These are phyloP conservation scores for Rhyzopertha dominica DNA, from an alignment of 1,140 invertebrate species.

Conservation along the genomic window DNA sequence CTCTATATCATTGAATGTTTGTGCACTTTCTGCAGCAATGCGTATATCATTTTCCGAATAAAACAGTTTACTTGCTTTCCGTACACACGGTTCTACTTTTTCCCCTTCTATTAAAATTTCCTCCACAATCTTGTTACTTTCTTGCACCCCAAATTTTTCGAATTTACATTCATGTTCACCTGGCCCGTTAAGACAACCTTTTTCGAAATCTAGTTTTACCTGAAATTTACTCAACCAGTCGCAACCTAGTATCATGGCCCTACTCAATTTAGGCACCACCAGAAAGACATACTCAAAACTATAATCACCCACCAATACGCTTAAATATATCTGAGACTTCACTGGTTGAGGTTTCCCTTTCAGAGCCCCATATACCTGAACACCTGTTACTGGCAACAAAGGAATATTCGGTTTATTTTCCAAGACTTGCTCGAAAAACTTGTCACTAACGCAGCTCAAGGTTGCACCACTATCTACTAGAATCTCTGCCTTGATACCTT, in stretches of 20 bases:
- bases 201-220: conserved; percentile 11
- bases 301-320: neutral
- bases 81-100: too few relatives aligned
- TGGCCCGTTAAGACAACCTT: neutral
- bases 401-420: conserved; percentile 13
- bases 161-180: neutral
- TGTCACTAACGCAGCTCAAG: too few relatives aligned
- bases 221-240: conserved; percentile 27
- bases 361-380: conserved; percentile 21
- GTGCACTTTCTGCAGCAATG: neutral
- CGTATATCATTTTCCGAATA: too few relatives aligned
- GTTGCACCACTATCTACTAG: too few relatives aligned
- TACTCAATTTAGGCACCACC: conserved; percentile 21
- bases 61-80: too few relatives aligned
- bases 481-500: too few relatives aligned
- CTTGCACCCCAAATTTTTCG: neutral
- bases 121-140: too few relatives aligned
- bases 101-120: too few relatives aligned
- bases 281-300: conserved; percentile 15
- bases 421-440: conserved; percentile 18
- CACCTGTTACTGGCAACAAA: conserved; percentile 20
- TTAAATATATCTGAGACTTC: conserved; percentile 16
- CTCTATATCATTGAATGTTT: neutral
- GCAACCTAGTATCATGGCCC: conserved; percentile 25
- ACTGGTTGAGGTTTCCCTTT: conserved; percentile 22